Conservation (phyloP, 2,113 vertebrate genomes). For the Macquaria ambigua region DNA sequence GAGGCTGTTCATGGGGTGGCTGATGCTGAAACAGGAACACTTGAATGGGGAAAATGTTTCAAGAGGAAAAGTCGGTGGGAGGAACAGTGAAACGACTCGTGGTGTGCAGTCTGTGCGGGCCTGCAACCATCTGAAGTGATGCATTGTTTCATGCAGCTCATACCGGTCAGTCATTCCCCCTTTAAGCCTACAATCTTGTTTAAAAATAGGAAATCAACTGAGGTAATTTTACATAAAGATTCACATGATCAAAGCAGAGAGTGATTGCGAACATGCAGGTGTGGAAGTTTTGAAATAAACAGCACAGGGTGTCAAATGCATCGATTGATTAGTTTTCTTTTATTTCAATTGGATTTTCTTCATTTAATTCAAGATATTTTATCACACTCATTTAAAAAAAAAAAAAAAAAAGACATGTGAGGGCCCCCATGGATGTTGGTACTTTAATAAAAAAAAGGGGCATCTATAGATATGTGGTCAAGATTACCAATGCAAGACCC, state of each 20-base stretch:
- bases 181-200: not conserved
- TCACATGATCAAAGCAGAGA: constrained; percentile 9
- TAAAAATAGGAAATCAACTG: not conserved
- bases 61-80: not conserved
- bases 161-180: constrained; percentile 7
- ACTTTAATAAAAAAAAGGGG: constrained; percentile 25
- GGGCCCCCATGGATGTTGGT: not conserved
- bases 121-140: constrained; percentile 63
- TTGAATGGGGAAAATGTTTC: not conserved
- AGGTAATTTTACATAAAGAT: constrained; percentile 19
- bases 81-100: constrained; percentile 43
- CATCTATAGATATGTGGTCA: not conserved
- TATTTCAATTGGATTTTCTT: constrained; percentile 70
- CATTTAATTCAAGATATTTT: constrained; percentile 52
- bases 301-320: constrained; percentile 62
- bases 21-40: not conserved
- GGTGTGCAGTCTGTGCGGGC: constrained; percentile 52
- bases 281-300: constrained; percentile 51
- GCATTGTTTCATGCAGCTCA: constrained; percentile 39
- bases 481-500: constrained; percentile 3
- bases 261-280: constrained; percentile 6
- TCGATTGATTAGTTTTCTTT: constrained; percentile 64
- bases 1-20: not conserved
- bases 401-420: not conserved
- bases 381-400: constrained; percentile 52